Evolutionary conservation across 1,140 invertebrate species (phyloP).

Genomic region (Polypedilum vanderplanki): DNA sequence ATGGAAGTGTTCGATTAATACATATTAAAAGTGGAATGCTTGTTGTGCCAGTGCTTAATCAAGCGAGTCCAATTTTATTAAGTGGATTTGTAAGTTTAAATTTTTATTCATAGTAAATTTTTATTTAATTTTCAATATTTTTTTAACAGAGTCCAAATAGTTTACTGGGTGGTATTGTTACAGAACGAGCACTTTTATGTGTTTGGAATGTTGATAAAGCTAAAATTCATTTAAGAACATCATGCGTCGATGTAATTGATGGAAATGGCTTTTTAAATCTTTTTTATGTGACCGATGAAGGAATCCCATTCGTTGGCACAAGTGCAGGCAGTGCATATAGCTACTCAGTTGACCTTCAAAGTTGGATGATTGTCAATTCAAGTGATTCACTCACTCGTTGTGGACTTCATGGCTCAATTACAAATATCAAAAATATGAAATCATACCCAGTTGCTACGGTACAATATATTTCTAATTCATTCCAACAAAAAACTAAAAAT

Average conservation of each 20-base stretch:
- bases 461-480: slow-evolving; percentile 37
- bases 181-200: slow-evolving; percentile 38
- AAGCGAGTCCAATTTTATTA: slow-evolving; percentile 37
- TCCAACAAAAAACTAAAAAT: slow-evolving; percentile 27
- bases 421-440: slow-evolving; percentile 37
- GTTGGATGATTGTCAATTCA: slow-evolving; percentile 41
- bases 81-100: slow-evolving; percentile 39
- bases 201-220: slow-evolving; percentile 38
- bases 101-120: slow-evolving; percentile 12
- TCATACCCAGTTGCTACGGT: slow-evolving; percentile 39
- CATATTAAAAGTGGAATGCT: slow-evolving; percentile 37
- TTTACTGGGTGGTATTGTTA: slow-evolving; percentile 38
- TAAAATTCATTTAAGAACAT: slow-evolving; percentile 34
- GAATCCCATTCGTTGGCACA: slow-evolving; percentile 39
- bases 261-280: slow-evolving; percentile 37
- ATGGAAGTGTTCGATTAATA: slow-evolving; percentile 40
- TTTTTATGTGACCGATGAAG: slow-evolving; percentile 40
- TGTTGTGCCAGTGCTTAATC: slow-evolving; percentile 38
- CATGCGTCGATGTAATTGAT: slow-evolving; percentile 37
- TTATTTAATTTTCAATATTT: slow-evolving; percentile 29
- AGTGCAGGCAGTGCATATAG: slow-evolving; percentile 40
- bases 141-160: slow-evolving; percentile 32
- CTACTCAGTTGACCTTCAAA: slow-evolving; percentile 37
- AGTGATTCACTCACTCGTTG: slow-evolving; percentile 41
- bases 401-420: slow-evolving; percentile 38